Percentiles rank a stretch among this genome's conserved stretches.
Evolutionary conservation across 2,888 invertebrate species (phyloP).

Genomic region (Brenthis hecate): DNA sequence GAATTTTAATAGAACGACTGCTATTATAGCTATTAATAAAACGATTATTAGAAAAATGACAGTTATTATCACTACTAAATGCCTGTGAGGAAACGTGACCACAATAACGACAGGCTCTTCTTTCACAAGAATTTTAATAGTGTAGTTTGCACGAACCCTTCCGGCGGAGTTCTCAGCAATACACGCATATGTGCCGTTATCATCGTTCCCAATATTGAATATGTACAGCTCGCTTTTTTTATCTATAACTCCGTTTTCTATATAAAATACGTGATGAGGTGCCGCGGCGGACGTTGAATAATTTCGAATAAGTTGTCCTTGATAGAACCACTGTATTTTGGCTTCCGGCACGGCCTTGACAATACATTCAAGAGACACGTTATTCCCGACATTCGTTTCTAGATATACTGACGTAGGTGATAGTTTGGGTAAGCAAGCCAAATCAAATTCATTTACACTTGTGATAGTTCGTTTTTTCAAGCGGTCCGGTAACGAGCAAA

Average conservation of each 20-base stretch:
- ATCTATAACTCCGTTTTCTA: constrained; percentile 87
- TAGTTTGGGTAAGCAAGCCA: constrained; percentile 92
- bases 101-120: constrained; percentile 87
- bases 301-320: constrained; percentile 90
- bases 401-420: constrained; percentile 88
- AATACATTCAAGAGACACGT: constrained; percentile 90
- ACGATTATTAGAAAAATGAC: constrained; percentile 85
- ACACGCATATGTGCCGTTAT: constrained; percentile 93
- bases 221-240: constrained; percentile 91
- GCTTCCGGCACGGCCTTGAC: constrained; percentile 92
- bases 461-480: constrained; percentile 86
- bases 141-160: constrained; percentile 89
- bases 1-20: constrained; percentile 84
- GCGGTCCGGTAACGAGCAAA: constrained; percentile 87
- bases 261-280: constrained; percentile 86
- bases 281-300: constrained; percentile 86
- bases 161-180: constrained; percentile 94
- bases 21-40: constrained; percentile 85
- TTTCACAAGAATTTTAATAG: constrained; percentile 88
- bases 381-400: constrained; percentile 90
- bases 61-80: constrained; percentile 86
- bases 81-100: constrained; percentile 86
- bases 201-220: constrained; percentile 88
- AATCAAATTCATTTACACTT: constrained; percentile 85
- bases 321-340: constrained; percentile 91